phyloP scores from a whole-genome alignment of 37 sponge, comb jelly and placozoan genomes.

The Chondrosia reniformis region DNA sequence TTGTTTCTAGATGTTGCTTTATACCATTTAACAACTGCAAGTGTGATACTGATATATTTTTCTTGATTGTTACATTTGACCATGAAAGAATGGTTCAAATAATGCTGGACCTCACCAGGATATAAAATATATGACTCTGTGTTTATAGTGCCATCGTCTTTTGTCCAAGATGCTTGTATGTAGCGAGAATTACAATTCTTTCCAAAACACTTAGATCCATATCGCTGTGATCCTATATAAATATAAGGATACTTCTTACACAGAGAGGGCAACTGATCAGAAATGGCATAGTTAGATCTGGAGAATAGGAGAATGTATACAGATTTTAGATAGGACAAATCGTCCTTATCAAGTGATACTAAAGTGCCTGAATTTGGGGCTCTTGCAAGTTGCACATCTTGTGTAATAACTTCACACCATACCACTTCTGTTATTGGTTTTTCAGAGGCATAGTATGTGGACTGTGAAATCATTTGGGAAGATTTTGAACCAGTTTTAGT shows the following conservation, averaged over 20 bases:
- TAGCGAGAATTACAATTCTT: neutral
- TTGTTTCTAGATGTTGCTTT: neutral
- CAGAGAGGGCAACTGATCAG: neutral
- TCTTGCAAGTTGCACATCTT: no score
- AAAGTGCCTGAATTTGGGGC: neutral
- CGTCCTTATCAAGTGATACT: constrained; percentile 5
- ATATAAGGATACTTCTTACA: constrained; percentile 8
- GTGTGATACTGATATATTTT: neutral
- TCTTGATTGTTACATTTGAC: neutral
- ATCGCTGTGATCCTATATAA: neutral
- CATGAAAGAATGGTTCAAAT: neutral
- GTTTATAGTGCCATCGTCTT: neutral
- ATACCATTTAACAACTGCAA: constrained; percentile 7
- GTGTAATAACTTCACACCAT: no score
- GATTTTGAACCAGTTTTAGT: no score
- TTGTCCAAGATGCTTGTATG: constrained; percentile 12
- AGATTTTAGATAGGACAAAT: neutral
- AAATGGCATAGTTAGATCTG: neutral
- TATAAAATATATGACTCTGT: neutral
- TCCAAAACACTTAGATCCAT: neutral
- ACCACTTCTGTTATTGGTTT: no score
- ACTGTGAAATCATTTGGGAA: no score
- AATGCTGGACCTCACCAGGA: neutral
- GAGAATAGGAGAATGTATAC: neutral
- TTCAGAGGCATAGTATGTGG: no score